phyloP scores from a whole-genome alignment of 1,140 invertebrate species.

The Diuraphis noxia region DNA sequence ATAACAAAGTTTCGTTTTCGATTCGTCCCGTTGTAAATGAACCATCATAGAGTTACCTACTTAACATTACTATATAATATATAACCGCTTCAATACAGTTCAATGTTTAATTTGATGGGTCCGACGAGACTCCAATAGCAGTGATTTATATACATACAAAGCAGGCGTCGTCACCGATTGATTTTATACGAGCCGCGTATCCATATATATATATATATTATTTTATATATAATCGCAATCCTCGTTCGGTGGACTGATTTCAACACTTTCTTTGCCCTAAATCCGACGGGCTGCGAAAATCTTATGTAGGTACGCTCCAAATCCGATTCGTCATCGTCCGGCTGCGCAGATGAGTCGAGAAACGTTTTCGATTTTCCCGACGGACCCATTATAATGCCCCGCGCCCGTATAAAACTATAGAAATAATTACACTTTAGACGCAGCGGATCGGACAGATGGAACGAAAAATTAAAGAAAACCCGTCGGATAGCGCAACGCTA shows the following conservation, averaged over 20 bases:
- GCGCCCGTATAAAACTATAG: too few relatives aligned
- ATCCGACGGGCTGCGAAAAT: neutral
- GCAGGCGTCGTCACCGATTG: neutral
- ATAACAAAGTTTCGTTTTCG: neutral
- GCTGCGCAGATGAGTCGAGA: neutral
- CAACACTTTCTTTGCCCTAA: slow-evolving; percentile 29
- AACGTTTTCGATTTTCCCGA: neutral
- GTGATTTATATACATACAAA: neutral
- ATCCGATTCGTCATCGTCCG: neutral
- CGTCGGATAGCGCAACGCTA: neutral
- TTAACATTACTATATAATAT: neutral
- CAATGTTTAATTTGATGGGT: neutral
- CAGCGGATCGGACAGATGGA: neutral
- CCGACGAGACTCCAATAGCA: too few relatives aligned
- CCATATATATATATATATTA: too few relatives aligned
- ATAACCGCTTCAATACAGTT: neutral
- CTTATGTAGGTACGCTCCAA: neutral
- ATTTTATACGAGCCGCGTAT: neutral
- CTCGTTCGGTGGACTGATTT: neutral
- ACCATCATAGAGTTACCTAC: neutral
- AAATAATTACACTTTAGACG: neutral
- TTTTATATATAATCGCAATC: neutral
- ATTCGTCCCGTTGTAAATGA: neutral
- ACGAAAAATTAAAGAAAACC: neutral
- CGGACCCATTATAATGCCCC: neutral